A percentile compares a stretch with the other conserved stretches of the same genome.
phyloP scores from a whole-genome alignment of 2,797 vertebrate genomes.

The Mastacembelus armatus region DNA sequence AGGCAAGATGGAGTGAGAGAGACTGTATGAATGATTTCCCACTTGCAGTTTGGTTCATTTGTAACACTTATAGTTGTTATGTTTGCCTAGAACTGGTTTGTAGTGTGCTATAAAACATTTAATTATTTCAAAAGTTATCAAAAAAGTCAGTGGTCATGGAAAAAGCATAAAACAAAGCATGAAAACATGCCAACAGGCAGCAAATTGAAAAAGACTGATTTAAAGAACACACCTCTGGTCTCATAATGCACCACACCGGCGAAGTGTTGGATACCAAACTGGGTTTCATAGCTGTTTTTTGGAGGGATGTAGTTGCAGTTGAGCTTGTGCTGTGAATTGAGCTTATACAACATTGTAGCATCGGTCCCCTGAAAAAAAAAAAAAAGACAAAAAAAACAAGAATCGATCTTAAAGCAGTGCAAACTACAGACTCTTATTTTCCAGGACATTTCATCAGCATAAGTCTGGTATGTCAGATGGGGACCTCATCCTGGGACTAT shows the following conservation, averaged over 20 bases:
- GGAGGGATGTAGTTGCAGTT: slow-evolving; percentile 93
- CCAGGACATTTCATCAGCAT: too few relatives aligned
- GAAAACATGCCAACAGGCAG: background rate
- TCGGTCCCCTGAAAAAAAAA: slow-evolving; percentile 89
- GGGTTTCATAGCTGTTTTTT: slow-evolving; percentile 92
- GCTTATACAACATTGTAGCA: slow-evolving; percentile 94
- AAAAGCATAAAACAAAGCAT: background rate
- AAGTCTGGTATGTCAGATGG: too few relatives aligned
- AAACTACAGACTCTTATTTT: too few relatives aligned
- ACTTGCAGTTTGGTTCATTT: background rate
- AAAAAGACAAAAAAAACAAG: slow-evolving; percentile 2
- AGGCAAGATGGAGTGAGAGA: background rate
- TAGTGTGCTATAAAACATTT: too few relatives aligned
- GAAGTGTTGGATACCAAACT: slow-evolving; percentile 98
- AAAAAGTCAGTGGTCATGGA: too few relatives aligned
- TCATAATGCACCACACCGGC: slow-evolving; percentile 96
- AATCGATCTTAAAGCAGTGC: background rate
- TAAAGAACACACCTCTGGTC: slow-evolving; percentile 86
- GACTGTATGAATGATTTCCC: background rate
- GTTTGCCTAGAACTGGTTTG: too few relatives aligned
- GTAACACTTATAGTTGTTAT: too few relatives aligned
- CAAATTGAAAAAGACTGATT: background rate
- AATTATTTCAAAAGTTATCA: too few relatives aligned
- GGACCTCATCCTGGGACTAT: too few relatives aligned
- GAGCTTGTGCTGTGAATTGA: slow-evolving; percentile 96